Conservation (phyloP, 2,113 vertebrate genomes). For the Mobula hypostoma region DNA sequence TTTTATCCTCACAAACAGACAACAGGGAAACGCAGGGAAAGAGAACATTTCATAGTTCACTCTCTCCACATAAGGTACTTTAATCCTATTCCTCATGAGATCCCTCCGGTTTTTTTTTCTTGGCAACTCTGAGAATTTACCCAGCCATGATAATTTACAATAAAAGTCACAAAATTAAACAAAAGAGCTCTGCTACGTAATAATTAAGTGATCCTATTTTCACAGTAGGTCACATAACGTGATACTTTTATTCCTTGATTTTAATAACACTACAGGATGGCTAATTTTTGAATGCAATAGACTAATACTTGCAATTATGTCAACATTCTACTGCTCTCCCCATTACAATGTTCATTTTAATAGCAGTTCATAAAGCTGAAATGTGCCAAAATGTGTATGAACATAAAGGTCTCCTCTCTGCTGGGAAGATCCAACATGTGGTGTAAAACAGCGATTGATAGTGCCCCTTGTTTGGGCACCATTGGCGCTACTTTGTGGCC, state of each 20-base stretch:
- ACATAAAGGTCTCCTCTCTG: background rate
- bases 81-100: background rate
- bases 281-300: background rate
- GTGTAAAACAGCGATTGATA: too few relatives aligned
- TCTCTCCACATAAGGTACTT: background rate
- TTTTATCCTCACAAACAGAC: background rate
- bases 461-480: too few relatives aligned
- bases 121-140: background rate
- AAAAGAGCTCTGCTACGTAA: background rate
- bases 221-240: background rate
- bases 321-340: background rate
- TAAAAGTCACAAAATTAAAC: background rate
- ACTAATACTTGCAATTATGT: background rate
- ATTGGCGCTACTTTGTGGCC: too few relatives aligned
- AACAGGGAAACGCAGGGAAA: background rate
- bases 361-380: background rate
- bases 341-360: background rate
- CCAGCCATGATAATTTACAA: background rate
- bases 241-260: conserved; percentile 5
- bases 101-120: background rate
- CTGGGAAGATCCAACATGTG: background rate
- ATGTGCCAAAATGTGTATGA: background rate
- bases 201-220: conserved; percentile 16
- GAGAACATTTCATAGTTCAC: background rate
- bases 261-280: background rate